Conservation (phyloP, 2,113 vertebrate genomes). For the Cebidichthys violaceus region DNA sequence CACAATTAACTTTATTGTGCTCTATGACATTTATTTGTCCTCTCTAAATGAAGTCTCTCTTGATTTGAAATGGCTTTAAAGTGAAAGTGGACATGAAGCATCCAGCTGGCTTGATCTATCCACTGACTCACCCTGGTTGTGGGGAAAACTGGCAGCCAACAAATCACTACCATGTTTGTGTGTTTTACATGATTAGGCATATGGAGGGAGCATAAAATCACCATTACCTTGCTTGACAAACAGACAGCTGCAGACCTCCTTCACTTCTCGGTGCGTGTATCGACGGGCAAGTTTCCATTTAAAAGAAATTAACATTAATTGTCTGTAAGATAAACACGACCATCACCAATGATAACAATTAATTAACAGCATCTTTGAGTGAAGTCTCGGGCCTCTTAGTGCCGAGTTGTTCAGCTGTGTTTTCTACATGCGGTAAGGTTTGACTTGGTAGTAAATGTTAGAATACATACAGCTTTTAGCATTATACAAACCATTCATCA, state of each 20-base stretch:
- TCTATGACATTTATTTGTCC: background rate
- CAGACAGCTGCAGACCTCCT: slow-evolving; percentile 46
- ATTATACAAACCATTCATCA: slow-evolving; percentile 14
- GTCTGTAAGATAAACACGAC: slow-evolving; percentile 39
- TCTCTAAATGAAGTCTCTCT: background rate
- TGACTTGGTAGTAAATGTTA: slow-evolving; percentile 18
- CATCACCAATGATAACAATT: slow-evolving; percentile 29
- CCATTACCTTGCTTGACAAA: slow-evolving; percentile 52
- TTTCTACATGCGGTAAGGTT: slow-evolving; percentile 7
- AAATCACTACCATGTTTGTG: slow-evolving; percentile 70
- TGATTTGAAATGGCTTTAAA: slow-evolving; percentile 39
- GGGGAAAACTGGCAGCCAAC: slow-evolving; percentile 68
- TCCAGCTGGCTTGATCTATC: slow-evolving; percentile 60
- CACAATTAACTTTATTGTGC: background rate
- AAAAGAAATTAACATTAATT: slow-evolving; percentile 44
- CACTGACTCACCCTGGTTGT: slow-evolving; percentile 60
- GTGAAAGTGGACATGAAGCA: slow-evolving; percentile 51
- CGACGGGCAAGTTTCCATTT: slow-evolving; percentile 36
- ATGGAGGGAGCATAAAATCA: slow-evolving; percentile 67
- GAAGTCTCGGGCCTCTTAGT: slow-evolving; percentile 3
- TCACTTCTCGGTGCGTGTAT: slow-evolving; percentile 18
- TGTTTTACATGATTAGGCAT: slow-evolving; percentile 77
- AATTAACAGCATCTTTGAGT: slow-evolving; percentile 39
- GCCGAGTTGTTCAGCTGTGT: slow-evolving; percentile 5
- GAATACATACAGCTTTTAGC: slow-evolving; percentile 22